Percentiles rank a stretch among this genome's conserved stretches.
phyloP scores from a whole-genome alignment of 2,888 invertebrate genomes.

The Sycophila texana region DNA sequence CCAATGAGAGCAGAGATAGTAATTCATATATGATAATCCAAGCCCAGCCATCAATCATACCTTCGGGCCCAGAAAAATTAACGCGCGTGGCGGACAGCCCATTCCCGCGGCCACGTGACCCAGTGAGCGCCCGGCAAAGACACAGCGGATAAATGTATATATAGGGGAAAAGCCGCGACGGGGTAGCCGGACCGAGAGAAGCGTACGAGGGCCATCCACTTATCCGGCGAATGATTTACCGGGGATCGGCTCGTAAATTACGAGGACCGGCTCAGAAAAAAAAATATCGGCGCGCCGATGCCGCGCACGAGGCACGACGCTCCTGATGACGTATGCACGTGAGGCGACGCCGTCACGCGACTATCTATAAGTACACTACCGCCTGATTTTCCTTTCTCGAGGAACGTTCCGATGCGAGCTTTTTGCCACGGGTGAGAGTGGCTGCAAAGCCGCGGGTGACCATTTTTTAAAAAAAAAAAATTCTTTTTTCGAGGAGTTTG shows the following conservation, averaged over 20 bases:
- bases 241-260: conserved; percentile 51
- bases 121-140: too few species aligned
- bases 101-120: too few species aligned
- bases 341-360: background rate
- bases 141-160: background rate
- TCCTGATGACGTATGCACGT: background rate
- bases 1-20: too few species aligned
- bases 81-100: background rate
- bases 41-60: too few species aligned
- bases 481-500: too few species aligned
- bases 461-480: too few species aligned
- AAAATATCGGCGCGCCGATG: too few species aligned
- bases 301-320: background rate
- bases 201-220: conserved; percentile 29
- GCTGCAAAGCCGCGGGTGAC: too few species aligned
- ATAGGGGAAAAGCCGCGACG: background rate
- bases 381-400: background rate
- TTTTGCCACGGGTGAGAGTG: background rate
- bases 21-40: too few species aligned
- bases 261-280: background rate
- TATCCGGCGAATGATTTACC: conserved; percentile 40
- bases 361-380: background rate
- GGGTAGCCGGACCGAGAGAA: background rate
- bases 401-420: background rate
- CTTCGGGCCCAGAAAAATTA: background rate